Base-by-base conservation (phyloP, 2,797 vertebrate genomes). In the Myotis pilosus region DNA sequence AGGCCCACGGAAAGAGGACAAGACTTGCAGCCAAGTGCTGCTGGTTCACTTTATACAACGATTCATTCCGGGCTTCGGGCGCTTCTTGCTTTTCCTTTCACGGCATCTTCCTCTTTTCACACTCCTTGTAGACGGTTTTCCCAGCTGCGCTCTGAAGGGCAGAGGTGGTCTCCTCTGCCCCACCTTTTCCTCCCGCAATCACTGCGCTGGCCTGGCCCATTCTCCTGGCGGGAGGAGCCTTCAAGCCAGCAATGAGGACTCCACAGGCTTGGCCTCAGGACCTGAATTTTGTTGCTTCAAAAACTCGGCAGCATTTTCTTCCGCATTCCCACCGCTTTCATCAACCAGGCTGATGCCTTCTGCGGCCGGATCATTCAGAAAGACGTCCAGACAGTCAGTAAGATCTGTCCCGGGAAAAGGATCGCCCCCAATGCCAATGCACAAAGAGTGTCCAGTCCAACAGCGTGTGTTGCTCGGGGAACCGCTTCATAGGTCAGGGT, bases 391-490 rank as follows among this genome's bases (percentile, higher is more conserved):
- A 97, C 99, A 99, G 97, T 99, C 99, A 97, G 99, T 99, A 98
- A 99, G 99, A 98, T 99, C 98, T 62, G 99, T 99, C 80, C 99
- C 99, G 47, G 99, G 99, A 97, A 99, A 99, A 22, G 99, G 99
- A 98, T 99, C 99, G 9, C 99, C 99, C 51, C 99, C 99, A 92
- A 99, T 99, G 91, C 99, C 99, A 80, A 99, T 51, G 44, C 99
- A 99, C 92, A 99, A 98, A 22, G 99, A 99, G 98, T 99, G 99
- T 64, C 99, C 97, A 99, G 96, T 91, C 99, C 99, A 47, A 99
- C 99, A 47, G 99, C 99, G 98, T 99, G 99, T 0, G 99, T 99
- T 33, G 99, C 99, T 97, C 99, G 99, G 97, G 99, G 99, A 96
- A 99, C 99, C 2, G 99, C 99, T 98, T 99, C 99, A 0, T 99